These are phyloP conservation scores for Dendroctonus valens DNA, from an alignment of 1,140 invertebrate species.

Conservation along the genomic window DNA sequence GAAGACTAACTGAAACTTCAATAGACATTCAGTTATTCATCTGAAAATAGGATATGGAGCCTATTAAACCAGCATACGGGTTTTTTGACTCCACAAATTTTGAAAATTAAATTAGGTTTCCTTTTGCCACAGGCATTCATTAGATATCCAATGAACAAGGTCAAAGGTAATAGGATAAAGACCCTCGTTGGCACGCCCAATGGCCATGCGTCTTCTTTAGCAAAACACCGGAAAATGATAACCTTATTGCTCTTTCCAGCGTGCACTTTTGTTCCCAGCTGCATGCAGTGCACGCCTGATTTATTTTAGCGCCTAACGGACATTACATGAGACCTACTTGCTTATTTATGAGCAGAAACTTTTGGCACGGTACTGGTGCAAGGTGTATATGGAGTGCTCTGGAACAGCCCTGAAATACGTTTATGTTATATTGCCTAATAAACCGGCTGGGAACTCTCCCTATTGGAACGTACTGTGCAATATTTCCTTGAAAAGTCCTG, in stretches of 20 bases:
- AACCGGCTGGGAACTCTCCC: background rate
- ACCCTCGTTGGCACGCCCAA: constrained; percentile 25
- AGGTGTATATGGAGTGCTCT: background rate
- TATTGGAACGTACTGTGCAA: too few species aligned
- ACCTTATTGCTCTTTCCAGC: constrained; percentile 44
- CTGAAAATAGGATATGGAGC: too few species aligned
- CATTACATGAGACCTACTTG: constrained; percentile 40
- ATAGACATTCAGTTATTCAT: too few species aligned
- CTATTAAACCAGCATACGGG: too few species aligned
- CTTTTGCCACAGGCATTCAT: background rate
- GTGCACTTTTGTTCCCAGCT: constrained; percentile 37
- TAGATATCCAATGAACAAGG: background rate
- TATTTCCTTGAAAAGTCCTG: too few species aligned
- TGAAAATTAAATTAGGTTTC: too few species aligned
- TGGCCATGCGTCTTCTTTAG: constrained; percentile 44
- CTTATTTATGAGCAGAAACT: constrained; percentile 40
- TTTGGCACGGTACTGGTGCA: constrained; percentile 29
- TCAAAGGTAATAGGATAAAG: background rate
- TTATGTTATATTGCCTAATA: background rate
- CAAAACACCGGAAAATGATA: constrained; percentile 47
- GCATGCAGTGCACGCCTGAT: constrained; percentile 43
- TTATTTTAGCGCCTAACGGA: constrained; percentile 42
- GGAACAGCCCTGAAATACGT: too few species aligned
- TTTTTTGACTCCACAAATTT: too few species aligned
- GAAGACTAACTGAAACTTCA: too few species aligned